A percentile compares a stretch with the other conserved stretches of the same genome.
These are phyloP conservation scores for Vollenhovia emeryi DNA, from an alignment of 1,140 invertebrate species.

Conservation along the genomic window DNA sequence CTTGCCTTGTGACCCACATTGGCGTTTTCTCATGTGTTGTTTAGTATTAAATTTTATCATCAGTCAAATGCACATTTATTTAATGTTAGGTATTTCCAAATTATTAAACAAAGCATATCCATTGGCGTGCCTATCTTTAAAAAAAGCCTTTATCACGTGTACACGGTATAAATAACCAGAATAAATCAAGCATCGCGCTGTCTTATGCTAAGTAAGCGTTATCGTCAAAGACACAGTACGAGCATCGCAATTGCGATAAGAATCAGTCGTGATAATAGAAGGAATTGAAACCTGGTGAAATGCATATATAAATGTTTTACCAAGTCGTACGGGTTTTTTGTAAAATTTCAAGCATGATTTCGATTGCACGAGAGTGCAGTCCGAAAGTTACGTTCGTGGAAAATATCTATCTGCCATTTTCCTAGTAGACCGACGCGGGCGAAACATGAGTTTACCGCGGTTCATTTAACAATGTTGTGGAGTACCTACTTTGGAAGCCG, in stretches of 20 bases:
- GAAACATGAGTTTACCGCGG: not conserved
- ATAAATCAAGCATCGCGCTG: conserved; percentile 1
- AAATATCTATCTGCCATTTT: not conserved
- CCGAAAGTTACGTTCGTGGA: not conserved
- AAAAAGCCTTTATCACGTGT: not conserved
- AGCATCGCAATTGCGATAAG: not conserved
- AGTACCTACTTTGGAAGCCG: too few relatives aligned
- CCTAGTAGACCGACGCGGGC: not conserved
- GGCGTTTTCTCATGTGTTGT: too few relatives aligned
- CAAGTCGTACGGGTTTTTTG: too few relatives aligned
- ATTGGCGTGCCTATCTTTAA: not conserved
- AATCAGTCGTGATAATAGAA: not conserved
- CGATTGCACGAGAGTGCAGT: not conserved
- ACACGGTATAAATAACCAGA: not conserved
- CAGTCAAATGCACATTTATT: not conserved
- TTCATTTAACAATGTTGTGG: too few relatives aligned
- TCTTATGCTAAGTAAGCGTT: not conserved
- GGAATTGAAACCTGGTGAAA: not conserved
- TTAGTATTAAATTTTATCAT: not conserved
- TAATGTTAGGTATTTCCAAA: too few relatives aligned
- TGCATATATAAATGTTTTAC: not conserved
- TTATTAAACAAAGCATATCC: not conserved
- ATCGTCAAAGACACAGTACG: not conserved
- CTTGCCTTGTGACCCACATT: too few relatives aligned
- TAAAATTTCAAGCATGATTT: not conserved